Base-by-base conservation (phyloP, 2,797 vertebrate genomes). In the Pampus argenteus region DNA sequence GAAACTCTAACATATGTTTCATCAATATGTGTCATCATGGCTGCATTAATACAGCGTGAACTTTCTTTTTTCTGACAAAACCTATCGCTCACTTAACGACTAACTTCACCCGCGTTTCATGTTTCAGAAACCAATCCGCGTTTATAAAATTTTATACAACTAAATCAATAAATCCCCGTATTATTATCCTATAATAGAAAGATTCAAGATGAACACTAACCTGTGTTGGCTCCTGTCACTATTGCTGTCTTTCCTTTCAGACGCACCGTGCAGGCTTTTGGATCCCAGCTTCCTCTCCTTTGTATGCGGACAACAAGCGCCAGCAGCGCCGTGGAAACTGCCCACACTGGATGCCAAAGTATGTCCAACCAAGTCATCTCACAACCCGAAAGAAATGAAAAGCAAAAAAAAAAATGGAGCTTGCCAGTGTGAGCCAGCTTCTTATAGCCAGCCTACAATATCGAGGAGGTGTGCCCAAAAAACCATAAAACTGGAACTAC, bases 201-300 rank as follows among this genome's bases (percentile, higher is more conserved):
- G 15, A 7, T 18, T 6, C 15, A 4, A 28, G n/a, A n/a, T n/a
- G 0, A 2, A 7, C 17, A 60, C 78, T 10, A 14, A 95, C 95
- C 95, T 51, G 95, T 94, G 65, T 95, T 97, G 42, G 96, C 96
- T 56, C 96, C 96, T 0, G 96, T 97, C 51, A 97, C 95, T 2
- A 97, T 91, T 0, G 94, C 94, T 0, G 96, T 97, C 81, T 95
- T 96, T 26, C 96, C 95, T 0, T 64, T 83, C 56, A 97, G 94
- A 4, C 83, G 84, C 0, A 91, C 76, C 0, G 66, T 40, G 83
- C 96, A 97, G 1, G 72, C 1, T 1, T 26, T 45, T 0, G 96
- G 95, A 2, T 91, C 54, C 96, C 96, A 97, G 1, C 2, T 0
- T 0, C 48, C 57, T 20, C 79, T 90, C 29, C 86, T 82, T 11